phyloP scores from a whole-genome alignment of 1,140 invertebrate species.

The Nylanderia fulva region DNA sequence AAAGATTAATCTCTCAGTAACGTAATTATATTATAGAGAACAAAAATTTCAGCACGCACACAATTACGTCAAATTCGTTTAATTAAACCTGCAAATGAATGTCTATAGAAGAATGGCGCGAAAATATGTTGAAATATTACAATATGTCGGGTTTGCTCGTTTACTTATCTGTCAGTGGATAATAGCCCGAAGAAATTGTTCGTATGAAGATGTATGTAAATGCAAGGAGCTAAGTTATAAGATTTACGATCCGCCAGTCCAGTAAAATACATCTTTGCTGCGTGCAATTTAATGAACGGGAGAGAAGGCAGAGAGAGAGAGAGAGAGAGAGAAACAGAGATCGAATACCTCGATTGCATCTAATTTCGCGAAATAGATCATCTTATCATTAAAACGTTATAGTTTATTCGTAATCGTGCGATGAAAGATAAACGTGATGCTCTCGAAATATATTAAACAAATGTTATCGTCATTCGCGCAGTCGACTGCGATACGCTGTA shows the following conservation, averaged over 20 bases:
- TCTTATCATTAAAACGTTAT: neutral
- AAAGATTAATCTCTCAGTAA: neutral
- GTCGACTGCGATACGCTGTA: neutral
- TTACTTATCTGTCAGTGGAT: conserved; percentile 10
- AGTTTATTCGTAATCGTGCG: conserved; percentile 1
- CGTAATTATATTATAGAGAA: neutral
- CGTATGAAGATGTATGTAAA: conserved; percentile 39
- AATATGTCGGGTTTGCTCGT: conserved; percentile 7
- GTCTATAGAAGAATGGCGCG: neutral
- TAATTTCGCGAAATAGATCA: conserved; percentile 18
- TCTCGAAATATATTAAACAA: conserved; percentile 1
- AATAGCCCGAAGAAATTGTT: conserved; percentile 46
- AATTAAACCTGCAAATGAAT: neutral
- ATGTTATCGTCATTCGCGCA: neutral
- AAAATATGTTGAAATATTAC: conserved; percentile 27
- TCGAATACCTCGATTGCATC: conserved; percentile 4
- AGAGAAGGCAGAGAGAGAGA: no score
- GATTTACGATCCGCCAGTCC: conserved; percentile 41
- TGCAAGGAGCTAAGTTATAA: conserved; percentile 28
- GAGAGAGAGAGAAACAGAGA: no score
- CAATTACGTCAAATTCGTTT: neutral
- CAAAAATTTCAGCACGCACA: neutral
- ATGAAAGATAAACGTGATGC: neutral
- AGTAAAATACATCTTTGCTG: conserved; percentile 30
- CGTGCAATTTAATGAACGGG: conserved; percentile 10